phyloP scores from a whole-genome alignment of 1,140 invertebrate genomes.

The Tyrophagus putrescentiae region DNA sequence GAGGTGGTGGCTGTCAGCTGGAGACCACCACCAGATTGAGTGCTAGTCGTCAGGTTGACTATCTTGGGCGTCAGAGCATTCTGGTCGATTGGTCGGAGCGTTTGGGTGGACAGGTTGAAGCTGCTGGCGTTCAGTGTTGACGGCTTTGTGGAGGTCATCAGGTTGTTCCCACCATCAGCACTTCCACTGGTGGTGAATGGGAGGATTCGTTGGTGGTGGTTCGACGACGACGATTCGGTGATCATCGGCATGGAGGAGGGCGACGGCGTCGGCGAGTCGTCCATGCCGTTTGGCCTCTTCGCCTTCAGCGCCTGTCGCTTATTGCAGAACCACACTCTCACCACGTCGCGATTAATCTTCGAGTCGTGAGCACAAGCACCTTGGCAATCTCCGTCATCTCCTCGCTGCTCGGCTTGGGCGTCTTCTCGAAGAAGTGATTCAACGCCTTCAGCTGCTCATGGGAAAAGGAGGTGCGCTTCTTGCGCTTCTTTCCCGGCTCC shows the following conservation, averaged over 20 bases:
- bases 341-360: slow-evolving; percentile 91
- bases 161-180: not conserved
- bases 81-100: not conserved
- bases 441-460: slow-evolving; percentile 84
- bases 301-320: slow-evolving; percentile 75
- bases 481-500: slow-evolving; percentile 88
- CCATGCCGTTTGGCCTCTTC: not conserved
- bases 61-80: not conserved
- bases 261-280: not conserved
- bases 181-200: not conserved
- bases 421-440: slow-evolving; percentile 86
- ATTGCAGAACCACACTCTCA: slow-evolving; percentile 98
- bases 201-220: not conserved
- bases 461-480: slow-evolving; percentile 87
- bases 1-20: too few relatives aligned
- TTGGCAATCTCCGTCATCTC: slow-evolving; percentile 90
- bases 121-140: not conserved
- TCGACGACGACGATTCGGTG: too few relatives aligned
- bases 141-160: not conserved
- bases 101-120: not conserved
- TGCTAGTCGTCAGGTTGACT: too few relatives aligned
- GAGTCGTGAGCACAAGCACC: slow-evolving; percentile 42
- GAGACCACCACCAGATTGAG: too few relatives aligned
- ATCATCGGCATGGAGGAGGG: too few relatives aligned
- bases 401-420: slow-evolving; percentile 92